Conservation (phyloP, 2,888 invertebrate genomes). For the Synergus umbraculus region DNA sequence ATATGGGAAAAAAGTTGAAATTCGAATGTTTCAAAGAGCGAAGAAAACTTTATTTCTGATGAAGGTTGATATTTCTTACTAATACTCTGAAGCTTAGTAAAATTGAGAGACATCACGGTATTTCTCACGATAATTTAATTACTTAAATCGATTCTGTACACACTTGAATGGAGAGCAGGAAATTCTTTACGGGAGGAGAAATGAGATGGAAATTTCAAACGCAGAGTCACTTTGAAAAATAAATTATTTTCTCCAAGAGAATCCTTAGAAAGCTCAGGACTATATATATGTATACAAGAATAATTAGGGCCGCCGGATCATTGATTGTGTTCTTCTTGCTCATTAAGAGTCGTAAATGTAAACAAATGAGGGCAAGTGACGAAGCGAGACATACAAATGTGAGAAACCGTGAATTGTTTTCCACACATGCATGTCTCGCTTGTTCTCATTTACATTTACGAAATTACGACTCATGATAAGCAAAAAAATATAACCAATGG, state of each 20-base stretch:
- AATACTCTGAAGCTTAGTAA: not conserved
- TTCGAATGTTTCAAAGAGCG: not conserved
- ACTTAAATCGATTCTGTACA: conserved; percentile 7
- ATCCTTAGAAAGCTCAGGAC: too few relatives aligned
- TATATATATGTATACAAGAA: too few relatives aligned
- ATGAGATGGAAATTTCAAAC: conserved; percentile 18
- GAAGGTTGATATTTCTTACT: conserved; percentile 9
- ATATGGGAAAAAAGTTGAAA: not conserved
- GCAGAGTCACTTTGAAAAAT: not conserved
- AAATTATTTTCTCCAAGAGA: not conserved
- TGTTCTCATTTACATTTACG: too few relatives aligned
- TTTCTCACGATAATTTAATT: conserved; percentile 40
- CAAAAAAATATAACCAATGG: too few relatives aligned
- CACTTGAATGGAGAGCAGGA: conserved; percentile 9
- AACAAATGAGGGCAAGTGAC: too few relatives aligned
- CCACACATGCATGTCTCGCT: too few relatives aligned
- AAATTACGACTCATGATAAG: too few relatives aligned
- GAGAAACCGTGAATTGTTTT: too few relatives aligned
- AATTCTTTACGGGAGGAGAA: not conserved
- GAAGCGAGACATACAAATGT: too few relatives aligned
- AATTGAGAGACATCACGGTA: not conserved
- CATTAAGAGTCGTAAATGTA: too few relatives aligned
- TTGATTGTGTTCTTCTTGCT: too few relatives aligned
- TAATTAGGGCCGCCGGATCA: too few relatives aligned
- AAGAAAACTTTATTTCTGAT: not conserved